Evolutionary conservation across 2,888 invertebrate species (phyloP).

Genomic region (Desoria tigrina): DNA sequence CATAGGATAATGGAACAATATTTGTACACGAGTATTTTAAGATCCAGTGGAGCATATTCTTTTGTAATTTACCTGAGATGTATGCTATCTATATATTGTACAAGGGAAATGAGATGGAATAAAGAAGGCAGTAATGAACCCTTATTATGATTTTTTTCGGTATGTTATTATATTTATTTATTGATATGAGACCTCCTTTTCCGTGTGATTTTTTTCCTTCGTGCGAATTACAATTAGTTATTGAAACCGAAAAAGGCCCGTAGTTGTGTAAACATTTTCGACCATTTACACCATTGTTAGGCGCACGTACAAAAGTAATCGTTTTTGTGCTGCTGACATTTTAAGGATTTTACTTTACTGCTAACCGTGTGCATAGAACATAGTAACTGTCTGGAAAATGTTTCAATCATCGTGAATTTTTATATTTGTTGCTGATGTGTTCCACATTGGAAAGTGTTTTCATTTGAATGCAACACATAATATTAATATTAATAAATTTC

Average conservation of each 20-base stretch:
- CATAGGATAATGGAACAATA: slow-evolving; percentile 28
- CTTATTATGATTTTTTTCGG: background rate
- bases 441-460: too few species aligned
- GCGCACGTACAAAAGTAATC: slow-evolving; percentile 48
- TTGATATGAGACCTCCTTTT: background rate
- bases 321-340: slow-evolving; percentile 38
- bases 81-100: background rate
- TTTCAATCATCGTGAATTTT: slow-evolving; percentile 7
- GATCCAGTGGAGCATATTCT: background rate
- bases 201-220: slow-evolving; percentile 15
- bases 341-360: background rate
- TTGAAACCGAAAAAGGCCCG: slow-evolving; percentile 1
- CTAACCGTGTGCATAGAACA: too few species aligned
- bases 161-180: background rate
- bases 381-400: background rate
- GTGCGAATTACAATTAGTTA: slow-evolving; percentile 39
- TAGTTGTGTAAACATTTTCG: slow-evolving; percentile 37
- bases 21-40: background rate
- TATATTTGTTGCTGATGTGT: too few species aligned
- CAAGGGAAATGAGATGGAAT: slow-evolving; percentile 1
- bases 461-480: too few species aligned
- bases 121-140: background rate
- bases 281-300: slow-evolving; percentile 30
- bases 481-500: too few species aligned
- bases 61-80: slow-evolving; percentile 3